A percentile compares a stretch with the other conserved stretches of the same genome.
Conservation (phyloP, 2,888 invertebrate species). For the Chrysina gloriosa region DNA sequence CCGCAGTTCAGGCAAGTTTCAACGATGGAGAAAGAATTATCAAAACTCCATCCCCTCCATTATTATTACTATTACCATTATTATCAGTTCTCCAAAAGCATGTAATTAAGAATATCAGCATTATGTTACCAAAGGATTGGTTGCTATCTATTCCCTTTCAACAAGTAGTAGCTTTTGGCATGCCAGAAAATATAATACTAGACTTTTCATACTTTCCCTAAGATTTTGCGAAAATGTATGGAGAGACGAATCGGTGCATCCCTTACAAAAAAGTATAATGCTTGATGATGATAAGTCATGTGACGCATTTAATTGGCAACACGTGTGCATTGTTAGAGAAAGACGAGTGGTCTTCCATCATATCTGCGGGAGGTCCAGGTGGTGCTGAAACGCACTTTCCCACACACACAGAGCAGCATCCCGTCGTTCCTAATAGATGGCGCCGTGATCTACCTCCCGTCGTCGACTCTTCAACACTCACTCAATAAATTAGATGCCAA, state of each 20-base stretch:
- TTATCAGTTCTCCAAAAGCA: too few species aligned
- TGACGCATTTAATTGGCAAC: conserved; percentile 53
- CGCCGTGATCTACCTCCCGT: conserved; percentile 61
- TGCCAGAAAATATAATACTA: too few species aligned
- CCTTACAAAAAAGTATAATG: conserved; percentile 25
- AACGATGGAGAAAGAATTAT: too few species aligned
- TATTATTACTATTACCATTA: too few species aligned
- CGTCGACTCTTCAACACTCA: conserved; percentile 56
- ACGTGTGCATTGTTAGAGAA: conserved; percentile 53
- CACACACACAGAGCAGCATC: conserved; percentile 53
- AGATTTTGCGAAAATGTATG: too few species aligned
- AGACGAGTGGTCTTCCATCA: conserved; percentile 58
- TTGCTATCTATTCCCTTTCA: too few species aligned
- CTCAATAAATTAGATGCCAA: conserved; percentile 54
- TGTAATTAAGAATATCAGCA: too few species aligned
- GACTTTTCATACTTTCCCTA: too few species aligned
- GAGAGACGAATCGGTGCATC: background rate
- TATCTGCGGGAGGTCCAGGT: conserved; percentile 61
- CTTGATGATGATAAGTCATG: conserved; percentile 48
- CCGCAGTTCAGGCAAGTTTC: too few species aligned
- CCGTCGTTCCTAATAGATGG: conserved; percentile 60
- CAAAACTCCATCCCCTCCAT: too few species aligned
- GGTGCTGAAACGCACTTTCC: conserved; percentile 59
- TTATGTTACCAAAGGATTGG: too few species aligned
- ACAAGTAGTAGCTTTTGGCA: too few species aligned